phyloP scores from a whole-genome alignment of 2,888 invertebrate genomes.

The Chaitophorus viminalis region DNA sequence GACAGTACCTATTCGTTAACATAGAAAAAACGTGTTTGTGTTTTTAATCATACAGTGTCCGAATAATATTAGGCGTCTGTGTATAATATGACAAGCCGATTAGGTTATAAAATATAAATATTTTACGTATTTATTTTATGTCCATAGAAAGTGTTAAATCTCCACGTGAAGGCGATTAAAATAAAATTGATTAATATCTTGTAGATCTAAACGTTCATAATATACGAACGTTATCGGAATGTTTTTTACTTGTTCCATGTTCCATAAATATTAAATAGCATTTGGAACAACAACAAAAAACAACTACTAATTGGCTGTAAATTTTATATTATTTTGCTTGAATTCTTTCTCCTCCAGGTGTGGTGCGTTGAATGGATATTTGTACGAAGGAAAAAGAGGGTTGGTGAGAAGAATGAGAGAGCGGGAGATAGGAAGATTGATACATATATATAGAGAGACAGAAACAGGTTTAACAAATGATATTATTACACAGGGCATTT shows the following conservation, averaged over 20 bases:
- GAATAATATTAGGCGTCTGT: neutral
- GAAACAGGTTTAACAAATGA: constrained; percentile 37
- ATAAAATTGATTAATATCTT: constrained; percentile 19
- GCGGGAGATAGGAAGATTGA: neutral
- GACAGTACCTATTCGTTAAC: constrained; percentile 17
- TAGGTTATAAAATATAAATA: constrained; percentile 6
- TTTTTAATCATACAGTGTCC: neutral
- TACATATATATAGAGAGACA: neutral
- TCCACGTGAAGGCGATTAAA: neutral
- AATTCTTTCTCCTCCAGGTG: neutral
- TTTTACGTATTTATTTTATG: neutral
- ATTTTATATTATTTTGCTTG: neutral
- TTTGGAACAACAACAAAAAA: neutral
- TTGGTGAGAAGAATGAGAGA: neutral
- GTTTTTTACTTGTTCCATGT: neutral
- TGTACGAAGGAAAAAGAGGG: neutral
- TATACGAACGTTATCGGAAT: neutral
- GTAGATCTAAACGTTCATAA: neutral
- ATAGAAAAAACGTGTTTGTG: constrained; percentile 19
- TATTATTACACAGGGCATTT: constrained; percentile 32
- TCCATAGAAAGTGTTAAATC: neutral
- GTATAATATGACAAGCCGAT: neutral
- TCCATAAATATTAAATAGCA: too few relatives aligned
- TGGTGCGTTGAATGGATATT: neutral
- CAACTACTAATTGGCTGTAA: neutral